A percentile compares a stretch with the other conserved stretches of the same genome.
phyloP scores from a whole-genome alignment of 1,140 invertebrate species.

The Coboldia fuscipes region DNA sequence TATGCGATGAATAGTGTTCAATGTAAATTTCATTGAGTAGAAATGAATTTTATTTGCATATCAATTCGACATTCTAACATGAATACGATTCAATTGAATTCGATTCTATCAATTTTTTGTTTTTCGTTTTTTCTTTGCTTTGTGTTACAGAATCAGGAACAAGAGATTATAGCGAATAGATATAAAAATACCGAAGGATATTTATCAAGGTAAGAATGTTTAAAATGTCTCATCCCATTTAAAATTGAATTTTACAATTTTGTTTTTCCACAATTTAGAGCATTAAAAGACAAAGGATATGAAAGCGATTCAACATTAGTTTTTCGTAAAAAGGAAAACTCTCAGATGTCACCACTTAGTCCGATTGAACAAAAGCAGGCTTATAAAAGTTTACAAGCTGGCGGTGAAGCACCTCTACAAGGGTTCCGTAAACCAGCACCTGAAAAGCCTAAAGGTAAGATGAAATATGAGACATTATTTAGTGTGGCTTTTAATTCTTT shows the following conservation, averaged over 20 bases:
- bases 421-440: constrained; percentile 73
- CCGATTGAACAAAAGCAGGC: constrained; percentile 57
- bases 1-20: too few species aligned
- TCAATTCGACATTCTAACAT: too few species aligned
- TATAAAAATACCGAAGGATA: constrained; percentile 21
- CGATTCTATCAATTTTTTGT: too few species aligned
- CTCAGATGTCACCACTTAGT: constrained; percentile 39
- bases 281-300: constrained; percentile 71
- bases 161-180: constrained; percentile 30
- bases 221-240: background rate
- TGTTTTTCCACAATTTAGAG: constrained; percentile 23
- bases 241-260: background rate
- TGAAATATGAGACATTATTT: too few species aligned
- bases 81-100: too few species aligned
- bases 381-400: constrained; percentile 70
- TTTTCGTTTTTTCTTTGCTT: too few species aligned
- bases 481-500: too few species aligned
- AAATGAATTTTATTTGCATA: too few species aligned
- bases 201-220: constrained; percentile 15
- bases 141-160: constrained; percentile 31
- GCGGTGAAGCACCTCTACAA: constrained; percentile 76
- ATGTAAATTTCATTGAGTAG: too few species aligned
- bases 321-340: constrained; percentile 47
- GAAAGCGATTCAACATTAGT: constrained; percentile 76
- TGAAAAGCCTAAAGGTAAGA: constrained; percentile 62